Percentiles rank a stretch among this genome's conserved stretches.
These are phyloP conservation scores for Peromyscus aztecus DNA, from an alignment of 2,797 vertebrate genomes.

Conservation along the genomic window DNA sequence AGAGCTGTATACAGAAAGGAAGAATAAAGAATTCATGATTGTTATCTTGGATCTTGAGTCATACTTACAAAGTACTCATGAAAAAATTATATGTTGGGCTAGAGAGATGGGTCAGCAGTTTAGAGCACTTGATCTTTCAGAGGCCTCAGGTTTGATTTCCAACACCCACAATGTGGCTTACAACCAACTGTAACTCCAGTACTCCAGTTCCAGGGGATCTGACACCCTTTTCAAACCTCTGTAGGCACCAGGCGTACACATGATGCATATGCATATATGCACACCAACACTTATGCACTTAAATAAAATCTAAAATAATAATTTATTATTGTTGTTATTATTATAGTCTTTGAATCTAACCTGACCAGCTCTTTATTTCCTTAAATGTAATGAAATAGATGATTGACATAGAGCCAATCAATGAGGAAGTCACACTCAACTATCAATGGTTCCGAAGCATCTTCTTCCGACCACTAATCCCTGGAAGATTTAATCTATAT, in stretches of 20 bases:
- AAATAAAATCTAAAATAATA: not conserved
- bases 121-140: not conserved
- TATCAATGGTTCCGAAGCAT: not conserved
- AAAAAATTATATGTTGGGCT: not conserved
- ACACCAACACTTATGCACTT: not conserved
- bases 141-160: not conserved
- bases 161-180: not conserved
- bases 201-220: not conserved
- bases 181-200: not conserved
- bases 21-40: not conserved
- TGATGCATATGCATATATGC: not conserved
- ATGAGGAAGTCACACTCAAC: not conserved
- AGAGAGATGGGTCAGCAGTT: not conserved
- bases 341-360: not conserved
- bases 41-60: not conserved
- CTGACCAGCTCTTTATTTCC: not conserved
- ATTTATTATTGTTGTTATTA: not conserved
- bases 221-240: not conserved
- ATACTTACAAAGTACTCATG: not conserved
- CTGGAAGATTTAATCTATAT: not conserved
- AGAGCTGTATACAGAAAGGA: not conserved
- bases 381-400: constrained; percentile 19
- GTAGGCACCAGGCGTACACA: not conserved
- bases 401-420: not conserved
- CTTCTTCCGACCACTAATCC: not conserved